These are phyloP conservation scores for Emydura subglobosa DNA, from an alignment of 2,113 vertebrate genomes.

Conservation along the genomic window DNA sequence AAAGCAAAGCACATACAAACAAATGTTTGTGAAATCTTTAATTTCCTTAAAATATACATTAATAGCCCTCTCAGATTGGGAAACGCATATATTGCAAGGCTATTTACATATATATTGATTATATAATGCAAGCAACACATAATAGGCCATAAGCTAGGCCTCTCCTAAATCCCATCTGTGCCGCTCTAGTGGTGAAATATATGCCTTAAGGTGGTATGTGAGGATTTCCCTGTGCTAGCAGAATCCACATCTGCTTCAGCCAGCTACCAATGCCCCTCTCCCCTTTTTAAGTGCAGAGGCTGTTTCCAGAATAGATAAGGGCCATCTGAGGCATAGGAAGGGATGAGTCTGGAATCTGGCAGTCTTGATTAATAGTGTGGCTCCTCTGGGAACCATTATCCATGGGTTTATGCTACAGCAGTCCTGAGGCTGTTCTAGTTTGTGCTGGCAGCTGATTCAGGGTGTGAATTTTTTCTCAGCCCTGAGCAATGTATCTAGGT, in stretches of 20 bases:
- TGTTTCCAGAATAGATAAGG: not conserved
- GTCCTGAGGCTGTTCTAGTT: not conserved
- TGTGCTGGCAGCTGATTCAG: not conserved
- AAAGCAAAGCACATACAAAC: not conserved
- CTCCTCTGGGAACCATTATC: not conserved
- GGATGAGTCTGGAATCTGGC: not conserved
- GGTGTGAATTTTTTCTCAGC: not conserved
- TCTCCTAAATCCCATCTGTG: not conserved
- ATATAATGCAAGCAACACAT: not conserved
- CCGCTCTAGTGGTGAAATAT: not conserved
- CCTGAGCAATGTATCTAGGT: not conserved
- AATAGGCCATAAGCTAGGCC: not conserved
- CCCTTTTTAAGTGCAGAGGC: not conserved
- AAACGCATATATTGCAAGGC: not conserved
- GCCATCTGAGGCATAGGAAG: not conserved
- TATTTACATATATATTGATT: not conserved
- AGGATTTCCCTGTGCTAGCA: not conserved
- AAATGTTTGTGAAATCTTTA: not conserved
- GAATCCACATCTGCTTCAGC: not conserved
- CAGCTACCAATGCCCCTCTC: not conserved
- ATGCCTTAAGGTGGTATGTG: not conserved
- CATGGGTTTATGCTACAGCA: not conserved
- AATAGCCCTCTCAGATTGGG: not conserved
- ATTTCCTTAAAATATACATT: not conserved
- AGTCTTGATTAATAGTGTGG: not conserved